Conservation (phyloP, 1,140 invertebrate species). For the Danaus melanippus region DNA sequence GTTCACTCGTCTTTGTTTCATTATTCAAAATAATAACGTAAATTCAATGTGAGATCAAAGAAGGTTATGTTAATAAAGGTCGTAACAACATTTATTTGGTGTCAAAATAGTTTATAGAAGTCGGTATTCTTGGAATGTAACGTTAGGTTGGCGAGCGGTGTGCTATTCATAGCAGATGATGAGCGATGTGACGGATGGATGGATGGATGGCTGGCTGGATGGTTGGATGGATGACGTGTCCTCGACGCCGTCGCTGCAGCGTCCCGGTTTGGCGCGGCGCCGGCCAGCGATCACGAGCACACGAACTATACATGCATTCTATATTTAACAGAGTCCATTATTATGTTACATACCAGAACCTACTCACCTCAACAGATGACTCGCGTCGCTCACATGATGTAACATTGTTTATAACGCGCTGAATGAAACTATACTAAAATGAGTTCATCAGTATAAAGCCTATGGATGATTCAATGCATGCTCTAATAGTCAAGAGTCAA, state of each 20-base stretch:
- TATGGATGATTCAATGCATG: no score
- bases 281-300: conserved; percentile 47
- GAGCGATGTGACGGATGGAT: conserved; percentile 50
- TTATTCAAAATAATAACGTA: no score
- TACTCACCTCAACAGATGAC: conserved; percentile 48
- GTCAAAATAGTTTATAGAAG: conserved; percentile 49
- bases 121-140: conserved; percentile 59
- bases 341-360: conserved; percentile 38
- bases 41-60: no score
- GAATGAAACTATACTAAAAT: conserved; percentile 26
- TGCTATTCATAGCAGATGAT: conserved; percentile 61
- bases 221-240: conserved; percentile 50
- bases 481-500: no score
- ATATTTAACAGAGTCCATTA: conserved; percentile 42
- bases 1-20: no score
- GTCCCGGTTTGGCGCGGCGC: conserved; percentile 48
- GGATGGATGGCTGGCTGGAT: no score
- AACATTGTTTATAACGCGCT: conserved; percentile 38
- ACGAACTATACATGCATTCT: conserved; percentile 30
- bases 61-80: no score
- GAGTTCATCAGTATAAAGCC: conserved; percentile 8
- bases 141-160: conserved; percentile 43
- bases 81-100: conserved; percentile 6
- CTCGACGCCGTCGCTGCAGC: conserved; percentile 42
- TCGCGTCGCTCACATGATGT: conserved; percentile 43